These are phyloP conservation scores for Hydrotaea diabolus DNA, from an alignment of 2,888 invertebrate species.

Conservation along the genomic window DNA sequence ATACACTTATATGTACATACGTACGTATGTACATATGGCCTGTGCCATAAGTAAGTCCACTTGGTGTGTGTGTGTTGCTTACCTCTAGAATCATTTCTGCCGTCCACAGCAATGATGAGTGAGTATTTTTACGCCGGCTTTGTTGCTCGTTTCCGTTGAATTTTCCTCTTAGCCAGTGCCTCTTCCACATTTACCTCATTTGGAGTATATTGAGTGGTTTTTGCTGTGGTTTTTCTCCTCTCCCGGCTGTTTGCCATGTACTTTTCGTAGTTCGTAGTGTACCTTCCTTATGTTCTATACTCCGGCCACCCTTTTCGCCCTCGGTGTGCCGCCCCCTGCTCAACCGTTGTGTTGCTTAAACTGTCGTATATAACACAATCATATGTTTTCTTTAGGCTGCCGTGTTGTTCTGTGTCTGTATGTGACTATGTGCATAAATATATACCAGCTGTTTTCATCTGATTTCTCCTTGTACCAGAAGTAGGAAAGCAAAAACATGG, in stretches of 20 bases:
- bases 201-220: conserved; percentile 36
- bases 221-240: background rate
- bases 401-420: conserved; percentile 48
- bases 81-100: background rate
- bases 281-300: conserved; percentile 23
- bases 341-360: background rate
- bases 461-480: conserved; percentile 29
- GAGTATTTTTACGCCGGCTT: background rate
- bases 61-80: background rate
- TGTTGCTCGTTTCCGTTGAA: background rate
- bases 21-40: background rate
- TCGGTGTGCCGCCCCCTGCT: background rate
- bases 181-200: background rate
- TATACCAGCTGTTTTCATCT: conserved; percentile 62
- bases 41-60: conserved; percentile 16
- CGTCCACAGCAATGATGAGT: background rate
- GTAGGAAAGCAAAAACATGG: conserved; percentile 33
- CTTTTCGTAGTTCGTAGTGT: background rate
- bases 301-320: background rate
- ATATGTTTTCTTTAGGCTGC: conserved; percentile 64
- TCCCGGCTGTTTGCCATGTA: background rate
- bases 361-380: conserved; percentile 54
- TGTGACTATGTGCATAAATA: conserved; percentile 38
- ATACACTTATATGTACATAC: background rate
- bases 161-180: background rate